phyloP scores from a whole-genome alignment of 1,140 invertebrate genomes.

The Araneus ventricosus region DNA sequence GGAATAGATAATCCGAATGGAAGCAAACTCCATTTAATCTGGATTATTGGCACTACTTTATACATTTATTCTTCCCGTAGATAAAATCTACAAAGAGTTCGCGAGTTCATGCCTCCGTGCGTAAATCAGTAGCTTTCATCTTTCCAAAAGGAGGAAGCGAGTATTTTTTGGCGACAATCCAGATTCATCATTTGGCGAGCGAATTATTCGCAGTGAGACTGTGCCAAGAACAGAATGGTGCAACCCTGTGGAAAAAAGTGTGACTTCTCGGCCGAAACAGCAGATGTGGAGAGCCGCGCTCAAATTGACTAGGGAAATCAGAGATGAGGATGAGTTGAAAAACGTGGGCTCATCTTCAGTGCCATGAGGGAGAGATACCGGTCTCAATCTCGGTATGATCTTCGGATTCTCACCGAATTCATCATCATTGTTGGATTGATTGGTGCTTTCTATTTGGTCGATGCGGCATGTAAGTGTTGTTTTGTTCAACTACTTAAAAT shows the following conservation, averaged over 20 bases:
- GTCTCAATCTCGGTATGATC: background rate
- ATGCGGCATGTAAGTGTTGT: background rate
- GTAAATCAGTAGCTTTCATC: background rate
- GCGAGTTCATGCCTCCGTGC: too few relatives aligned
- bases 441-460: background rate
- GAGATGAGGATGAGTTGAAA: conserved; percentile 35
- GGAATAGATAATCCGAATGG: too few relatives aligned
- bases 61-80: too few relatives aligned
- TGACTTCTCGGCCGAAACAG: background rate
- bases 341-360: conserved; percentile 23
- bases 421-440: background rate
- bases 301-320: background rate
- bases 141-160: background rate
- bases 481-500: too few relatives aligned
- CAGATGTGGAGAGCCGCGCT: background rate
- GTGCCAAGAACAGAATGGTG: background rate
- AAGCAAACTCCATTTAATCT: too few relatives aligned
- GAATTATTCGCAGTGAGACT: background rate
- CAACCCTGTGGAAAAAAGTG: background rate
- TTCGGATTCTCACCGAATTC: background rate
- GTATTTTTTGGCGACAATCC: background rate
- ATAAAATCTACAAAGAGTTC: too few relatives aligned
- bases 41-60: too few relatives aligned
- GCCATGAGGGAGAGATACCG: conserved; percentile 39
- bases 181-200: background rate